Evolutionary conservation across 2,113 vertebrate genomes (phyloP), one percentile per base, ranked within the genome.

Genomic region (Dipodomys spectabilis): DNA sequence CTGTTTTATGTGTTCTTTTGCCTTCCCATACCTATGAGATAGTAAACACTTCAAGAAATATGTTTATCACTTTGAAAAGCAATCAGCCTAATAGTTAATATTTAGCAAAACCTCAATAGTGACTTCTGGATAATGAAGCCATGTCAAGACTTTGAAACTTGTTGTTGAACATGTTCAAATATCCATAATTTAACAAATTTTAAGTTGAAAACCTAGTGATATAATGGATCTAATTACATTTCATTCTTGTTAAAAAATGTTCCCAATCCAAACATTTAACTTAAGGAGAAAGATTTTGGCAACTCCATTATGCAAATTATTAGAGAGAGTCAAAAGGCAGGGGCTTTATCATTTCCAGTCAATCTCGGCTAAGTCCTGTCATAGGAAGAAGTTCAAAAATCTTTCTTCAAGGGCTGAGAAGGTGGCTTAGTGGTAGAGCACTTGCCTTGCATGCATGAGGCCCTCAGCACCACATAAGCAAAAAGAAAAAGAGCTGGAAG

Each of bases 61-160:
- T 84, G 32, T 95, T 92, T 79, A 91, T 86, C 23, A 72, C 30
- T 84, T 91, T 68, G 23, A 75, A 80, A 77, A 94, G n/a, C 72
- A 72, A 25, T 4, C 44, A 87, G 28, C 57, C 53, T 62, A 67
- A 0, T 67, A 80, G 7, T 73, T 45, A 13, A 53, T 57, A 89
- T 84, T 82, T 86, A 89, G 12, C 44, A 88, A 92, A 30, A 86
- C 82, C 62, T 86, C 69, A 85, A 12, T 30, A 82, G 12, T 8
- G 44, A 57, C 23, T 88, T 92, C 86, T 82, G 60, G 95, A 92
- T 44, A 45, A 79, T 30, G 7, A 78, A 92, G 16, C 81, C 89
- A 22, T 87, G 19, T 82, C 28, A 92, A 93, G 74, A 88, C 60
- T 90, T 93, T 94, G 27, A 90, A 92, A 62, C 44, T 84, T 39